Base-by-base conservation (phyloP, 2,797 vertebrate species). In the Helicolenus hilgendorfi region DNA sequence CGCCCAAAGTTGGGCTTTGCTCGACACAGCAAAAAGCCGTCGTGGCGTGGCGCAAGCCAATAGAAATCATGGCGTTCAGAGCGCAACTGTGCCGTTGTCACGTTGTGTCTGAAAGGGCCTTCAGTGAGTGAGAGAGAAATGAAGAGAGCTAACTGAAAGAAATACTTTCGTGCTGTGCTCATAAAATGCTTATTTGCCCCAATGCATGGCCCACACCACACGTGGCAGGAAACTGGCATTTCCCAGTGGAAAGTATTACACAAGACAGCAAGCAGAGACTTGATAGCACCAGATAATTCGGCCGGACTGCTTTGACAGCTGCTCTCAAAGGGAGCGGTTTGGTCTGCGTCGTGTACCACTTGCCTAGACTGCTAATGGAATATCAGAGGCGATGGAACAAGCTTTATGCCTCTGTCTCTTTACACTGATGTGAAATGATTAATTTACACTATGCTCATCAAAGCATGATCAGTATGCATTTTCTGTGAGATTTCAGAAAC, bases 241-340 rank as follows among this genome's bases (percentile, higher is more conserved):
- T 91, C 93, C 85, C 83, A 74, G 77, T 31, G 84, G 89, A 89
- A 58, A 78, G 63, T 74, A 77, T 87, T 91, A 87, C 60, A 90
- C 88, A 89, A 94, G 91, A 87, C 24, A 73, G 65, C 91, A 87
- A 79, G 89, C 24, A 70, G 86, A 75, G 86, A 88, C 87, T 72
- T 83, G 89, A 89, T 67, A 65, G 33, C 78, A 24, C 38, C 71
- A 67, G 72, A 77, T 60, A 63, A 55, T 79, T 85, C 3, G 14
- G 62, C 65, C 33, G 77, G 38, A 80, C 81, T 60, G 92, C 80
- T 87, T 33, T 89, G 91, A 89, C 90, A 86, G 88, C 83, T 84
- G 77, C 74, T 84, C 91, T 89, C 86, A 26, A 18, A 85, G 70
- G 70, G 85, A 77, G 64, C 64, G 55, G 22, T 72, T 83, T 13